phyloP scores from a whole-genome alignment of 2,888 invertebrate genomes.

The Drosophila limbata region DNA sequence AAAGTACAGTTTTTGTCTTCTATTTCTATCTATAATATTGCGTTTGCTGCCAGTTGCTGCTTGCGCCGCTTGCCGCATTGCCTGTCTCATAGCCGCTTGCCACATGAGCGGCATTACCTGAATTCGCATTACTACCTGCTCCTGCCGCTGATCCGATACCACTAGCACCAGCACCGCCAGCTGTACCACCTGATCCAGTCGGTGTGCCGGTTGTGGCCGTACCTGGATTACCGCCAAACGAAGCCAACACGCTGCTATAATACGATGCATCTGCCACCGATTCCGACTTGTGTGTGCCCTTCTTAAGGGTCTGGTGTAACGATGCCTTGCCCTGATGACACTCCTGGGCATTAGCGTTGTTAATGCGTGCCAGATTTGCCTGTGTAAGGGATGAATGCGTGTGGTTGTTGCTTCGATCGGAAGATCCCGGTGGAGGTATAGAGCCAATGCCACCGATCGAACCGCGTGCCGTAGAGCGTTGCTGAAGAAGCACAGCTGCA shows the following conservation, averaged over 20 bases:
- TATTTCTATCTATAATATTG: slow-evolving; percentile 77
- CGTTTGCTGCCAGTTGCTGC: slow-evolving; percentile 73
- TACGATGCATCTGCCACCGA: slow-evolving; percentile 84
- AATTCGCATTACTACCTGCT: slow-evolving; percentile 34
- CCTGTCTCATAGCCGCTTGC: slow-evolving; percentile 43
- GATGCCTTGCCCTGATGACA: slow-evolving; percentile 84
- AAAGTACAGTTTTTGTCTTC: slow-evolving; percentile 15
- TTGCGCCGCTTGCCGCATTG: slow-evolving; percentile 40
- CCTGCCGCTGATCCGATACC: slow-evolving; percentile 26
- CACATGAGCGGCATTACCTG: slow-evolving; percentile 36
- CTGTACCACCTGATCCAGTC: slow-evolving; percentile 43
- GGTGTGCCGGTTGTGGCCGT: slow-evolving; percentile 3
- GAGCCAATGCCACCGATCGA: slow-evolving; percentile 68
- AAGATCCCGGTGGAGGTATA: slow-evolving; percentile 78
- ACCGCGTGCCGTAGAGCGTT: slow-evolving; percentile 61
- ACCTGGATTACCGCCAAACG: slow-evolving; percentile 65
- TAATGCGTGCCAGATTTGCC: slow-evolving; percentile 83
- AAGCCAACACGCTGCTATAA: slow-evolving; percentile 83
- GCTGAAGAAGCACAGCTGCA: slow-evolving; percentile 46
- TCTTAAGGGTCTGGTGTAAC: slow-evolving; percentile 82
- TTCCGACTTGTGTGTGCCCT: slow-evolving; percentile 78
- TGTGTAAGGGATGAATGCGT: slow-evolving; percentile 80
- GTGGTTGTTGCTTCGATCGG: slow-evolving; percentile 55
- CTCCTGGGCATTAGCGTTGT: slow-evolving; percentile 84
- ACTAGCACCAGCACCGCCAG: slow-evolving; percentile 38